phyloP scores from a whole-genome alignment of 2,113 vertebrate species.

The Tupaia chinensis region DNA sequence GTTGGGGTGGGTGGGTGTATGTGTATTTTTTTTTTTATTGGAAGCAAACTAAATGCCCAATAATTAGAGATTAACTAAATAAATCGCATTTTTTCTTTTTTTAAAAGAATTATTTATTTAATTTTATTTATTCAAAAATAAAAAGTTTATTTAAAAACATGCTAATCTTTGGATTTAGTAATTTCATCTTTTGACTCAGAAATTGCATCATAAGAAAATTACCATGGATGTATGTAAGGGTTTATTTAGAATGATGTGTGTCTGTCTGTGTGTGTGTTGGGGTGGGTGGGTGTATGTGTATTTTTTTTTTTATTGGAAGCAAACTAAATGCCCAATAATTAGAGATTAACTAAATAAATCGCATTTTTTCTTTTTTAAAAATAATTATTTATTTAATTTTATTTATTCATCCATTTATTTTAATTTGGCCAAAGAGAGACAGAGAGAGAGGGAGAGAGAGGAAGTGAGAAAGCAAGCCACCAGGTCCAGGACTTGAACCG shows the following conservation, averaged over 20 bases:
- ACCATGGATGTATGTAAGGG: neutral
- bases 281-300: no score
- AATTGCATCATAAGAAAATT: neutral
- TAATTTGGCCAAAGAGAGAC: no score
- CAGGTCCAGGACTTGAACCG: no score
- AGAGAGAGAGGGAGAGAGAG: no score
- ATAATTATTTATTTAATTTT: no score
- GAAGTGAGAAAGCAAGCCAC: no score
- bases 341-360: neutral
- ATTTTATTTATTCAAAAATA: no score
- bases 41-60: neutral
- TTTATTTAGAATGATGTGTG: neutral
- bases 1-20: no score
- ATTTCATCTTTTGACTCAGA: slow-evolving; percentile 2
- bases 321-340: neutral
- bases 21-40: neutral
- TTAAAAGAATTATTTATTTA: no score
- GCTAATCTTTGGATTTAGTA: slow-evolving; percentile 4
- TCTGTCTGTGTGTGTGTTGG: neutral
- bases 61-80: neutral
- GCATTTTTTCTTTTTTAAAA: no score
- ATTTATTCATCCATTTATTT: no score
- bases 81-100: neutral
- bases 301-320: no score
- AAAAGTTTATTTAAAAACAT: slow-evolving; percentile 38